Evolutionary conservation across 2,113 vertebrate species (phyloP), one percentile per base, ranked within the genome.

Genomic region (Cheilinus undulatus): DNA sequence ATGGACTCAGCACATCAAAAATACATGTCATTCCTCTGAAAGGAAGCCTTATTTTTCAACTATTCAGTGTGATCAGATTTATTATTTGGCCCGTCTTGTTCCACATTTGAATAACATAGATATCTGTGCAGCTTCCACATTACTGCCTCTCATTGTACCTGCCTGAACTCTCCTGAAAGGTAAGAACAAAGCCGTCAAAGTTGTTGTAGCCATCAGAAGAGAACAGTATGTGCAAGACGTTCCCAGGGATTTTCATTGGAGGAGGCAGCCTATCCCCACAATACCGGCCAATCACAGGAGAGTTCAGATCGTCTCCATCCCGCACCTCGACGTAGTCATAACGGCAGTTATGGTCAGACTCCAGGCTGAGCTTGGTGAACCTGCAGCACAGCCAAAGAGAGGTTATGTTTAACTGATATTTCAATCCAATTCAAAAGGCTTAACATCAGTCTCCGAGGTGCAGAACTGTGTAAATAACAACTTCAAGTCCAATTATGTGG

Each of bases 311-410:
- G 69, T 95, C 92, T 2, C 96, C 96, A 1, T 97, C 95, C 0
- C 96, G 95, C 70, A 97, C 78, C 82, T 98, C 96, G 0, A 97
- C 76, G 0, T 95, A 97, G 83, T 98, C 97, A 15, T 97, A 97
- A 19, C 91, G 93, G 81, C 97, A 98, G 93, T 82, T 95, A 67
- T 96, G 95, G 85, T 99, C 96, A 62, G 95, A 94, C 86, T 98
- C 96, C 89, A 98, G 69, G 61, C 95, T 95, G 63, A 98, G 63
- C 93, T 93, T 95, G 28, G 93, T 90, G 80, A 98, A 96, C 79
- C 96, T 98, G 87, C 4, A 17, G 23, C 8, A 24, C 6, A 38
- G n/a, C 17, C 20, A 20, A 17, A 59, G 7, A 58, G n/a, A 56
- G 23, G 20, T 23, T 12, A 32, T 13, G 6, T 36, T 24, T 3